Base-by-base conservation (phyloP, 2,888 invertebrate genomes). In the Lissonota sp. region DNA sequence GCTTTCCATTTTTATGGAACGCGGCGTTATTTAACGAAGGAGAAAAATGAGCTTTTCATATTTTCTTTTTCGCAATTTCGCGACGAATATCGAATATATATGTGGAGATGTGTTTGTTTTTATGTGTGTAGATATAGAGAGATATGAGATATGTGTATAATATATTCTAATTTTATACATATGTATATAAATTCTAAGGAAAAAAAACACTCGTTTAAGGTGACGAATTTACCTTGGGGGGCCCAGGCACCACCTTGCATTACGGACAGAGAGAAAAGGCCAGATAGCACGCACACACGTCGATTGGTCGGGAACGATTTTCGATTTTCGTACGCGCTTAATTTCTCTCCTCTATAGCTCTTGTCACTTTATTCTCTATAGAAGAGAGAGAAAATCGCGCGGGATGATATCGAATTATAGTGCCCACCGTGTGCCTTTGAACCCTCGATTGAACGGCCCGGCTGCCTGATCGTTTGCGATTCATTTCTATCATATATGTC, bases 151-250 rank as follows among this genome's bases (percentile, higher is more conserved):
- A 2, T 3, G 26, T 26, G 26, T 26, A 26, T 3, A 3, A 26
- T 26, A 26, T 2, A 26, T 26, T 26, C 26, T 26, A 26, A 26
- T 75, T 12, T 58, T 60, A 72, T 76, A 70, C 44, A 82, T 80
- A 84, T 76, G 60, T 80, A 79, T 77, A 80, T 79, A 83, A 86
- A 86, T 85, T 83, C 84, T 73, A 85, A 84, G 87, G 85, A 88
- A 86, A 69, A 83, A 91, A 88, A 91, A 92, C 92, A 92, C 92
- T 92, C 92, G 91, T 88, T 92, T 92, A 92, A 92, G 92, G 92
- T 92, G 92, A 92, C 92, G 92, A 92, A 93, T 91, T 93, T 93
- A 93, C 93, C 93, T 93, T 93, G 90, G 92, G 92, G 63, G 92
- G 92, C 92, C 92, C 92, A 91, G 92, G 91, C 92, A 92, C 92